Evolutionary conservation across 2,113 vertebrate species (phyloP).

Genomic region (Chamaetylas fuelleborni): DNA sequence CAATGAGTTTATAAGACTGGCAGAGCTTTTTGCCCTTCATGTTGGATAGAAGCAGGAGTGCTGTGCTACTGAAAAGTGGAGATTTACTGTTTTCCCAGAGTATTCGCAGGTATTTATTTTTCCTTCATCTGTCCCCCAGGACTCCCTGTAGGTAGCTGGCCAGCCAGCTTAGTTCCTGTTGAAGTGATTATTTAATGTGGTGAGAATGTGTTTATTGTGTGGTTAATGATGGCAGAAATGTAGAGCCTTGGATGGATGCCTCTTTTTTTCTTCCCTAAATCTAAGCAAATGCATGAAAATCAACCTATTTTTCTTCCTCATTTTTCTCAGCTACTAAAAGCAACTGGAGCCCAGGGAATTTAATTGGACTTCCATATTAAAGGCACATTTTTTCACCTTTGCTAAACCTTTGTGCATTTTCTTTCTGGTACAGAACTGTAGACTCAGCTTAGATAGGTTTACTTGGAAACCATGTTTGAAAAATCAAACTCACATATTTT

Average conservation of each 20-base stretch:
- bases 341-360: neutral
- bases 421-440: neutral
- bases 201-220: neutral
- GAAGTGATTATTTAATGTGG: neutral
- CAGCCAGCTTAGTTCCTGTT: neutral
- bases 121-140: neutral
- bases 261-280: neutral
- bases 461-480: neutral
- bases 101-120: neutral
- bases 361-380: neutral
- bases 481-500: neutral
- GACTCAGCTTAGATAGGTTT: neutral
- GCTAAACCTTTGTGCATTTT: neutral
- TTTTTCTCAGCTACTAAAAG: neutral
- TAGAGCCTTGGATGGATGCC: neutral
- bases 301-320: neutral
- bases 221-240: neutral
- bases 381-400: neutral
- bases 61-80: neutral
- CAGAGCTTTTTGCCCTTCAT: neutral
- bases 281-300: slow-evolving; percentile 9
- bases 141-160: neutral
- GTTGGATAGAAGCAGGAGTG: neutral
- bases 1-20: neutral
- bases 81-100: neutral